Conservation (phyloP, 2,797 vertebrate species). For the Hybognathus amarus region DNA sequence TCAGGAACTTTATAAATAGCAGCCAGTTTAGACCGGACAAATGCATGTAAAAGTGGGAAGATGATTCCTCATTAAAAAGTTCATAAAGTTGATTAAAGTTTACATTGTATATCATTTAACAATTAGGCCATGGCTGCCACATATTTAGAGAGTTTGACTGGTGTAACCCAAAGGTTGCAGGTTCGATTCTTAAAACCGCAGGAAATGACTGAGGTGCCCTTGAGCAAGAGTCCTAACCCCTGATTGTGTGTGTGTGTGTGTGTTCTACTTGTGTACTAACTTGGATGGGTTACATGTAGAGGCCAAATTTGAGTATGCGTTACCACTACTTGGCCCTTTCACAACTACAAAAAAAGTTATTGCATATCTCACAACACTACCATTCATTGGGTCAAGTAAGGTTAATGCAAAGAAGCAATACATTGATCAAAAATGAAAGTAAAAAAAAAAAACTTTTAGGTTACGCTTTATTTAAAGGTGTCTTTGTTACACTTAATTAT, state of each 20-base stretch:
- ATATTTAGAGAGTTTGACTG: too few species aligned
- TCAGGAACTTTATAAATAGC: constrained; percentile 36
- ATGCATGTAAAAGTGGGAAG: not conserved
- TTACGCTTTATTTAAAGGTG: too few species aligned
- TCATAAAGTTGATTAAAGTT: not conserved
- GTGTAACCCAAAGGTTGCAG: too few species aligned
- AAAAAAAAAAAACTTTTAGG: not conserved
- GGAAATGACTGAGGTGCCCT: too few species aligned
- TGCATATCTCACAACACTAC: not conserved
- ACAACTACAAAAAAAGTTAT: not conserved
- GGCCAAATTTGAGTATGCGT: too few species aligned
- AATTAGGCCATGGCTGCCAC: not conserved
- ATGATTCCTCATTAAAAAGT: not conserved
- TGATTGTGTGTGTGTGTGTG: too few species aligned
- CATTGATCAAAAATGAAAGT: not conserved
- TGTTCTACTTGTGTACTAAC: too few species aligned
- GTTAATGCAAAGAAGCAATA: not conserved
- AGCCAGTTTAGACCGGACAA: not conserved
- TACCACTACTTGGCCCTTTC: not conserved
- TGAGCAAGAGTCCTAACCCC: too few species aligned
- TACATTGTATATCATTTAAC: not conserved
- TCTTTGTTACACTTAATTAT: too few species aligned
- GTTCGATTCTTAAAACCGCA: too few species aligned
- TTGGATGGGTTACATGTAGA: too few species aligned
- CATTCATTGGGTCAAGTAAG: not conserved